phyloP scores from a whole-genome alignment of 2,888 invertebrate species.

The Hirtodrosophila confusa region DNA sequence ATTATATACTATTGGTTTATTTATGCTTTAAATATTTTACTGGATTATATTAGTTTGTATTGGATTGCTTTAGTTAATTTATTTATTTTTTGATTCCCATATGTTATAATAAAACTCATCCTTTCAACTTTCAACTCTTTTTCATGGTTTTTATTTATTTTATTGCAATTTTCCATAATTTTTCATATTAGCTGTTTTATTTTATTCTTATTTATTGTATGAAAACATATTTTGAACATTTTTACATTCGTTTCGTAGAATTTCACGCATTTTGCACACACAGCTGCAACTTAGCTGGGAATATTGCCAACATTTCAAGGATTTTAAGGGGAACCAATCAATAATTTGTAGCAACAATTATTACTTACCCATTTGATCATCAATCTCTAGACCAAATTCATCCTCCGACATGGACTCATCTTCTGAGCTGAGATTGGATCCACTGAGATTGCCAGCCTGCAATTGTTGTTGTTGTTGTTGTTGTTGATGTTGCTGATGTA shows the following conservation, averaged over 20 bases:
- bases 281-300: slow-evolving; percentile 35
- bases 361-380: slow-evolving; percentile 80
- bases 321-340: slow-evolving; percentile 6
- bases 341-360: not conserved
- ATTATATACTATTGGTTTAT: too few relatives aligned
- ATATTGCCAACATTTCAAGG: slow-evolving; percentile 60
- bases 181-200: not conserved
- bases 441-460: slow-evolving; percentile 53
- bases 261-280: not conserved
- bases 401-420: slow-evolving; percentile 79
- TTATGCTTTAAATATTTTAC: too few relatives aligned
- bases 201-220: not conserved
- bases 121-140: too few relatives aligned
- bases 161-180: not conserved
- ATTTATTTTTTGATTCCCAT: too few relatives aligned
- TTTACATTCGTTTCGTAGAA: not conserved
- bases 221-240: not conserved
- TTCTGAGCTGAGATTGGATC: slow-evolving; percentile 76
- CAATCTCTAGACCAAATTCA: slow-evolving; percentile 80
- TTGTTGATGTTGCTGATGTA: slow-evolving; percentile 43
- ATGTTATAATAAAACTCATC: too few relatives aligned
- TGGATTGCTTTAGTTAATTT: too few relatives aligned
- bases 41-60: too few relatives aligned
- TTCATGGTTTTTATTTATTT: not conserved
- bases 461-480: slow-evolving; percentile 46